phyloP scores from a whole-genome alignment of 2,888 invertebrate genomes.

The Rugalucina vietnamica region DNA sequence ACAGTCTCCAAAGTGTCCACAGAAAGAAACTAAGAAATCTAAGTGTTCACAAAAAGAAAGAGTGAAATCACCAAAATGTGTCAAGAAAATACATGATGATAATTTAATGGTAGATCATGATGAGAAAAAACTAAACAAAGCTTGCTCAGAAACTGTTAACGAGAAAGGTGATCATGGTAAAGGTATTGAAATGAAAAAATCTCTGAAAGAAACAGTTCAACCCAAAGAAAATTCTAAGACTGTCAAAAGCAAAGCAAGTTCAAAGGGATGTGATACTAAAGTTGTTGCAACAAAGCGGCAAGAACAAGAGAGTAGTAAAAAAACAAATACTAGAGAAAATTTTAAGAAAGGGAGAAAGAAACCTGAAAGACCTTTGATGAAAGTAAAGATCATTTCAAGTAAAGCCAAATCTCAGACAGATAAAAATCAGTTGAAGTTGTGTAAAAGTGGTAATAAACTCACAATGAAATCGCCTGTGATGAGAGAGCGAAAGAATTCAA shows the following conservation, averaged over 20 bases:
- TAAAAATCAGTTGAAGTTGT: neutral
- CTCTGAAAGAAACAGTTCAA: neutral
- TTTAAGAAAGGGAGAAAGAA: neutral
- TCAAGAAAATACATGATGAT: too few species aligned
- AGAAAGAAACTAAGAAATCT: too few species aligned
- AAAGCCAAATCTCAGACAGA: neutral
- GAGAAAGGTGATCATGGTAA: too few species aligned
- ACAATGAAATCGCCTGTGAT: neutral
- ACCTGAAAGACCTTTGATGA: neutral
- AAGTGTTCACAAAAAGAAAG: too few species aligned
- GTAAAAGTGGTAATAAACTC: neutral
- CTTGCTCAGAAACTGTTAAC: too few species aligned
- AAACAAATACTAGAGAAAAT: neutral
- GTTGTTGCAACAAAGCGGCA: neutral
- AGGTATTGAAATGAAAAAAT: too few species aligned
- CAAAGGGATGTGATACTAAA: constrained; percentile 3
- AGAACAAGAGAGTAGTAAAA: neutral
- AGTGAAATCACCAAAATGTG: too few species aligned
- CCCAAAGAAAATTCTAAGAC: neutral
- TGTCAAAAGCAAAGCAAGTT: neutral
- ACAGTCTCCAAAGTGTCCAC: too few species aligned
- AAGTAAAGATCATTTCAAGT: constrained; percentile 1
- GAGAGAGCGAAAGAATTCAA: neutral
- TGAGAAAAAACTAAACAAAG: neutral
- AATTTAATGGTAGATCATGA: neutral